Conservation (phyloP, 1,140 invertebrate genomes). For the Leptestheria dahalacensis region DNA sequence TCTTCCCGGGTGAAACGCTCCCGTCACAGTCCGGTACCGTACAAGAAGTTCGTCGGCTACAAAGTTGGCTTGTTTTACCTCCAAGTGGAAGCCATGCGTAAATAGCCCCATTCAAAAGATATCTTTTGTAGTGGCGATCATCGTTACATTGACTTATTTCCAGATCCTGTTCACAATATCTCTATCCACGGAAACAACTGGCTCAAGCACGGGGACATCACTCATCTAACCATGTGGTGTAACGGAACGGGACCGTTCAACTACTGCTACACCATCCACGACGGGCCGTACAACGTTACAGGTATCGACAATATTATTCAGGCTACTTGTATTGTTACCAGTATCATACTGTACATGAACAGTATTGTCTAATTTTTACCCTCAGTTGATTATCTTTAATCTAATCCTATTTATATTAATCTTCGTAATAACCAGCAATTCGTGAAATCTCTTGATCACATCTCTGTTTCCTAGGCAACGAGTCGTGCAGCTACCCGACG, state of each 20-base stretch:
- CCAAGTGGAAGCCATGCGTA: slow-evolving; percentile 9
- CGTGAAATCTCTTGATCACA: neutral
- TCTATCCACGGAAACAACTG: slow-evolving; percentile 12
- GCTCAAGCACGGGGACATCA: slow-evolving; percentile 14
- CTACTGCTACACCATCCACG: slow-evolving; percentile 7
- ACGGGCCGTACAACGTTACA: slow-evolving; percentile 7
- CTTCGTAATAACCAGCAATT: too few relatives aligned
- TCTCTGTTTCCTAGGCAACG: slow-evolving; percentile 8
- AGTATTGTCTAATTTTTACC: too few relatives aligned
- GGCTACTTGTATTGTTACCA: neutral
- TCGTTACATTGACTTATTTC: neutral
- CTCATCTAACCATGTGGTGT: slow-evolving; percentile 5
- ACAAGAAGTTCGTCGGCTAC: neutral
- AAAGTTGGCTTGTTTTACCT: slow-evolving; percentile 6
- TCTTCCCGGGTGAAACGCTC: neutral
- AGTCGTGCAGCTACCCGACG: neutral
- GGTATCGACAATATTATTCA: neutral
- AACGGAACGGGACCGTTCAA: slow-evolving; percentile 12
- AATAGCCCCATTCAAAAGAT: neutral
- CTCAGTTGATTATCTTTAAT: too few relatives aligned
- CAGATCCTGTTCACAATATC: slow-evolving; percentile 8
- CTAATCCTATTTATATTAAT: too few relatives aligned
- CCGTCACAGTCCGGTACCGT: neutral
- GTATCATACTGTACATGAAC: too few relatives aligned
- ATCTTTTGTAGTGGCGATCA: too few relatives aligned